These are phyloP conservation scores for Pseudopipra pipra DNA, from an alignment of 2,113 vertebrate species.

Conservation along the genomic window DNA sequence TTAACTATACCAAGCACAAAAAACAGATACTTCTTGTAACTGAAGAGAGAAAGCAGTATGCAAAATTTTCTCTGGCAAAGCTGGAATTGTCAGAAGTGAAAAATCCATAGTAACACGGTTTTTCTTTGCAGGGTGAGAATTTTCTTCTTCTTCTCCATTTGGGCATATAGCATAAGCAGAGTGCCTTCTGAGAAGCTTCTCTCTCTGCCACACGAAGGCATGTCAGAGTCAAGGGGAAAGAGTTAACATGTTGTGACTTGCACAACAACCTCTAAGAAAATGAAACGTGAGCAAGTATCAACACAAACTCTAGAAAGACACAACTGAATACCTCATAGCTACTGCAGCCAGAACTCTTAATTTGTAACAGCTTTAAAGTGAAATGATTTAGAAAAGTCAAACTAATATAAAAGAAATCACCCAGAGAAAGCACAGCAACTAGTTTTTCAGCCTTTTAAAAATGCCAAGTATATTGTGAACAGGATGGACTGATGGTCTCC, in stretches of 20 bases:
- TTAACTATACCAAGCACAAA: constrained; percentile 44
- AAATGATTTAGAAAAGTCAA: neutral
- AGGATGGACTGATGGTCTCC: neutral
- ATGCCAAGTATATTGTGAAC: neutral
- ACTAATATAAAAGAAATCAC: neutral
- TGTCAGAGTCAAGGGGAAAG: constrained; percentile 74
- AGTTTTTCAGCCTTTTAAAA: neutral
- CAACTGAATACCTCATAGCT: neutral
- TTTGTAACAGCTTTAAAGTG: neutral
- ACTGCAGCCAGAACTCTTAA: neutral
- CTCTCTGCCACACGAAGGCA: constrained; percentile 78
- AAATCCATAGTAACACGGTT: constrained; percentile 91
- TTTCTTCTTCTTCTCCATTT: constrained; percentile 76
- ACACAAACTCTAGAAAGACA: neutral
- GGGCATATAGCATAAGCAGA: constrained; percentile 79
- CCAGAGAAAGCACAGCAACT: neutral
- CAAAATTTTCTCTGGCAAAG: constrained; percentile 75
- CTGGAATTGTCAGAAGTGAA: constrained; percentile 82
- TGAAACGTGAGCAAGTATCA: neutral
- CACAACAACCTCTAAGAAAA: constrained; percentile 17
- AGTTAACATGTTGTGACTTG: constrained; percentile 44
- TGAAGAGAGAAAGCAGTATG: constrained; percentile 72
- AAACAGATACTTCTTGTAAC: constrained; percentile 72
- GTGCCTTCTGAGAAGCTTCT: constrained; percentile 84
- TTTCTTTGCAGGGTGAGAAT: constrained; percentile 69